Percentiles rank a stretch among this genome's conserved stretches.
These are phyloP conservation scores for Scomber japonicus DNA, from an alignment of 2,113 vertebrate species.

Conservation along the genomic window DNA sequence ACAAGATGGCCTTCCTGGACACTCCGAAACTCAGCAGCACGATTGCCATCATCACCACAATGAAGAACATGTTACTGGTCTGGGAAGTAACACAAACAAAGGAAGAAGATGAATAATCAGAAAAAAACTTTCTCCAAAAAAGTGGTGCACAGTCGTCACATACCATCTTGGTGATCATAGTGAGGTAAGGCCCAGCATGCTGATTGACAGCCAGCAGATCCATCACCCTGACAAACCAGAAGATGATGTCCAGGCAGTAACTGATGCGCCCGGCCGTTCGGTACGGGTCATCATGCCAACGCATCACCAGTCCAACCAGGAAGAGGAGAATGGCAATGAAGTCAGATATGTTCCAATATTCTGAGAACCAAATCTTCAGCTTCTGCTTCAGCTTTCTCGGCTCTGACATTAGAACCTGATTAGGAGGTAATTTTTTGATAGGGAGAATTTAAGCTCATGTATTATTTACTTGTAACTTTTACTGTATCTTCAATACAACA, in stretches of 20 bases:
- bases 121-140: neutral
- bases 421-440: neutral
- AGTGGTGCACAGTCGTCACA: conserved; percentile 54
- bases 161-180: conserved; percentile 99
- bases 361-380: conserved; percentile 95
- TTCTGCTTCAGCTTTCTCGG: conserved; percentile 93
- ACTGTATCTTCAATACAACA: neutral
- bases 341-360: conserved; percentile 97
- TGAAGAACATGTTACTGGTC: conserved; percentile 98
- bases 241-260: conserved; percentile 97
- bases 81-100: conserved; percentile 59
- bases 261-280: conserved; percentile 87
- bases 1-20: conserved; percentile 94
- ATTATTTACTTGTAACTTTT: neutral
- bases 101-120: neutral
- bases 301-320: conserved; percentile 88
- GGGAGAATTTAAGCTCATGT: too few species aligned
- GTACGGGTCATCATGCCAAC: conserved; percentile 83
- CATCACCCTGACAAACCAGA: conserved; percentile 94
- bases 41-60: conserved; percentile 97
- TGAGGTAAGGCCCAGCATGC: conserved; percentile 95
- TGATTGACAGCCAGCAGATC: conserved; percentile 97
- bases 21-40: conserved; percentile 96
- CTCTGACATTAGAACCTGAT: conserved; percentile 93
- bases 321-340: conserved; percentile 92